Base-by-base conservation (phyloP, 1,140 invertebrate species). In the Neomicropteryx cornuta region DNA sequence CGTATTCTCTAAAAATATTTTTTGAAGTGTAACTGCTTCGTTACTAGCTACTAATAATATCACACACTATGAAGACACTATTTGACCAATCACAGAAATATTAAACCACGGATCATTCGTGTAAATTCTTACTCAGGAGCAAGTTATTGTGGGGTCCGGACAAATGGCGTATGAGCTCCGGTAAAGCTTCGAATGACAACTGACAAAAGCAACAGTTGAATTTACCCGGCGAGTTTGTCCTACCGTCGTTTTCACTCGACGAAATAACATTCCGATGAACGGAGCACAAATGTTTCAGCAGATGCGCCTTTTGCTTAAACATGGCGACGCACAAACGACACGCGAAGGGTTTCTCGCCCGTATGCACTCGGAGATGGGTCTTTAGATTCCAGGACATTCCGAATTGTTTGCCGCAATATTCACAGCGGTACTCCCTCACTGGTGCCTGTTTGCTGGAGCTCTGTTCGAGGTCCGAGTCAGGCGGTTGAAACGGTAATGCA, bases 301-400 rank as follows among this genome's bases (percentile, higher is more conserved):
- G 63, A 55, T 87, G 84, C 2, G 84, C 85, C 58, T 89, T 89
- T 47, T 89, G 85, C 56, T 87, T 87, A 58, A 89, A 89, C 83
- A 87, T 87, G 19, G 84, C 83, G 11, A 87, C 82, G 53, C 85
- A 90, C 1, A 88, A 71, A 45, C 83, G 71, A 70, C 85, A 90
- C 27, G 83, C 84, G 50, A 87, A 88, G 4, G 85, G 86, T 55
- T 87, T 90, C 48, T 89, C 86, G 31, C 85, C 86, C 0, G 85
- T 88, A 53, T 88, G 85, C 11, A 88, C 83, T 54, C 84, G 70
- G 22, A 87, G 63, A 64, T 88, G 84, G 30, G 84, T 87, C 57
- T 88, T 87, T 44, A 87, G 68, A 67, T 88, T 89, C 84, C 84
- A 87, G 1, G 82, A 86, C 83, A 87, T 87, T 22, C 83, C 84